These are phyloP conservation scores for Semotilus atromaculatus DNA, from an alignment of 2,797 vertebrate genomes.

Conservation along the genomic window DNA sequence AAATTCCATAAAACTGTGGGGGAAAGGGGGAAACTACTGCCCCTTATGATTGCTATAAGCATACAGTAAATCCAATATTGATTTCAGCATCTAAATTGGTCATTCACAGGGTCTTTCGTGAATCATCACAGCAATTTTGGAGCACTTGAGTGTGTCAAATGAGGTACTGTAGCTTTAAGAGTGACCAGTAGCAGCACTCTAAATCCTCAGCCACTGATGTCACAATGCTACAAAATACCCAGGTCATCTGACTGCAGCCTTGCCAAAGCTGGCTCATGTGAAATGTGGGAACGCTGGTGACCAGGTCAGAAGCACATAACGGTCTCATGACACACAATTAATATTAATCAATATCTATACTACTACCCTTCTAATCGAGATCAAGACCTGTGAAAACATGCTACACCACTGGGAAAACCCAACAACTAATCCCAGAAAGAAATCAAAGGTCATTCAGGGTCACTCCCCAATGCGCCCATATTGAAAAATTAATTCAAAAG, in stretches of 20 bases:
- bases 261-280: conserved; percentile 35
- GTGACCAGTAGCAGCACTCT: conserved; percentile 1
- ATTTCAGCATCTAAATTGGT: conserved; percentile 18
- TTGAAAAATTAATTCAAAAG: background rate
- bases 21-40: conserved; percentile 15
- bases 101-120: conserved; percentile 23
- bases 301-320: conserved; percentile 11
- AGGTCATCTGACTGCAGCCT: conserved; percentile 25
- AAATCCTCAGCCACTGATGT: conserved; percentile 28
- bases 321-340: background rate
- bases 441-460: conserved; percentile 9
- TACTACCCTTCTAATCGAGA: conserved; percentile 27
- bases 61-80: conserved; percentile 25
- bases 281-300: background rate
- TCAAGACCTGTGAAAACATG: conserved; percentile 18
- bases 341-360: conserved; percentile 31
- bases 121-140: conserved; percentile 27
- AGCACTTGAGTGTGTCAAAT: conserved; percentile 12
- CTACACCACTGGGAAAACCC: background rate
- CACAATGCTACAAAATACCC: background rate
- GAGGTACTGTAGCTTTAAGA: conserved; percentile 21
- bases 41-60: conserved; percentile 23
- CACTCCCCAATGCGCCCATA: conserved; percentile 4
- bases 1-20: conserved; percentile 28
- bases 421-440: background rate